Evolutionary conservation across 2,888 invertebrate species (phyloP), one percentile per base, ranked within the genome.

Genomic region (Protodeltote pygarga): DNA sequence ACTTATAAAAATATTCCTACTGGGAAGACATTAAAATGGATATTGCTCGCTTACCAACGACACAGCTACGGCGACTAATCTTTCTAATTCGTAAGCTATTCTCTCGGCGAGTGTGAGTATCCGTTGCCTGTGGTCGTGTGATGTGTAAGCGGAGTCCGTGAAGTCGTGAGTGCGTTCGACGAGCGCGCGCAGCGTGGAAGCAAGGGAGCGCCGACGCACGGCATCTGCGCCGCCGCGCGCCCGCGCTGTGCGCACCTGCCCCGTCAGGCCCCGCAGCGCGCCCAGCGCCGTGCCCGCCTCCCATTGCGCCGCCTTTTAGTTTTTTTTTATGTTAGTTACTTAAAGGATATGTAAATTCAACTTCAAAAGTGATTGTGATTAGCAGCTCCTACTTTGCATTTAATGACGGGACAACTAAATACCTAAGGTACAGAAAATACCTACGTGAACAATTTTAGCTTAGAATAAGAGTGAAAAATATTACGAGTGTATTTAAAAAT

Each of bases 101-200:
- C 97, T 94, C 85, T 99, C 98, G 79, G 98, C 95, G 38, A 95
- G 93, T 75, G 97, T 94, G 52, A 99, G 93, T 80, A 99, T 98
- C 81, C 97, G 97, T 90, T 99, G 98, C 57, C 99, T 94, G 89
- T 98, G 98, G 81, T 98, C 98, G 89, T 99, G 98, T 69, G 96
- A 97, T 55, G 99, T 99, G 91, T 99, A 99, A 61, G 99, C 98
- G 64, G 99, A 99, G 93, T 99, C 99, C 38, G 99, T 99, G 91
- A 99, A 99, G 93, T 99, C 99, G 93, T 97, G 97, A 55, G 98
- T 98, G 79, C 98, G 95, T 91, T 99, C 99, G 57, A 98, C 95
- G 49, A 98, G 95, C 60, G 97, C 95, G 73, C 99, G 97, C 77
- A 99, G 93, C 50, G 98, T 97, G 66, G 95, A 92, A 15, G 97